Conservation (phyloP, 2,113 vertebrate species). For the Xenopus tropicalis region UCB_Xtro_10.0 CM004443.2:141957501-141958000, state of each 20-base stretch:
- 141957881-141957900: too few species aligned
- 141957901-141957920: too few species aligned
- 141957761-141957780: neutral
- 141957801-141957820: too few species aligned
- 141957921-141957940: too few species aligned
- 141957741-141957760: neutral
- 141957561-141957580: constrained; percentile 44
- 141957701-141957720: neutral
- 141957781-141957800: neutral
- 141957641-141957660: constrained; percentile 39
- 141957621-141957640: constrained; percentile 41
- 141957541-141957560: constrained; percentile 44
- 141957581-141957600: constrained; percentile 44
- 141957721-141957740: neutral
- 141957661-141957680: constrained; percentile 37
- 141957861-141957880: too few species aligned
- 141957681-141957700: constrained; percentile 26
- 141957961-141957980: too few species aligned
- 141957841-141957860: too few species aligned
- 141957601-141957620: constrained; percentile 44
- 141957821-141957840: too few species aligned
- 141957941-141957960: too few species aligned
- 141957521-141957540: constrained; percentile 42
- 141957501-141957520: constrained; percentile 38
- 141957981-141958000: too few species aligned